Conservation (phyloP, 2,888 invertebrate species). For the Platyscelio sp. region DNA sequence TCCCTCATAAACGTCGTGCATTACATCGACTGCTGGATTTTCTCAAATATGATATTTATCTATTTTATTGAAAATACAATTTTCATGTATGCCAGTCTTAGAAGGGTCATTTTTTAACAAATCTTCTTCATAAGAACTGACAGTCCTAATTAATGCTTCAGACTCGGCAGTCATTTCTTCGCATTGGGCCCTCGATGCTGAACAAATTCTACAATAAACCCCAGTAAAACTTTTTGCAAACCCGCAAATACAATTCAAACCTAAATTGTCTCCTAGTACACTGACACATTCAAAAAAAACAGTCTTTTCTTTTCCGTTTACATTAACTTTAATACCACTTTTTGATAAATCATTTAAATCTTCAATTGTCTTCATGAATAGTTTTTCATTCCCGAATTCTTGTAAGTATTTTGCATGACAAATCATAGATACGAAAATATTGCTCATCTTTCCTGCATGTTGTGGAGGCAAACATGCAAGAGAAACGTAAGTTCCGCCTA, state of each 20-base stretch:
- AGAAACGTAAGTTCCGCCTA: conserved; percentile 46
- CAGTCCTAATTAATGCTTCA: conserved; percentile 1
- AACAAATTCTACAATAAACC: not conserved
- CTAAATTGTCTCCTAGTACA: conserved; percentile 6
- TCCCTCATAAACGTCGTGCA: conserved; percentile 40
- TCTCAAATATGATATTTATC: conserved; percentile 26
- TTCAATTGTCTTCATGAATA: conserved; percentile 40
- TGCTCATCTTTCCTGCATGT: conserved; percentile 3
- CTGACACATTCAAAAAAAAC: not conserved
- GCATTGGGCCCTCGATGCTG: not conserved
- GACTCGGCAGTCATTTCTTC: not conserved
- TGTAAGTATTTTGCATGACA: conserved; percentile 39
- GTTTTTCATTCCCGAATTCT: conserved; percentile 25
- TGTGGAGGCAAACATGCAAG: conserved; percentile 49
- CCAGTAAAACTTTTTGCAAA: not conserved
- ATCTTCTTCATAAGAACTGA: not conserved
- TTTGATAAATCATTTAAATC: conserved; percentile 39
- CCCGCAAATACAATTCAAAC: not conserved
- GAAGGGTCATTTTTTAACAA: not conserved
- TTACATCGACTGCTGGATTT: conserved; percentile 12
- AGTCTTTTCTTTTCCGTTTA: not conserved
- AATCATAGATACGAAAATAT: conserved; percentile 37
- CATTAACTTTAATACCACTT: not conserved
- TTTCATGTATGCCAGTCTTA: conserved; percentile 19
- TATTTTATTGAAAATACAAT: conserved; percentile 23